Percentiles rank a stretch among this genome's conserved stretches.
Evolutionary conservation across 2,888 invertebrate species (phyloP).

Genomic region (Ferrisia virgata): DNA sequence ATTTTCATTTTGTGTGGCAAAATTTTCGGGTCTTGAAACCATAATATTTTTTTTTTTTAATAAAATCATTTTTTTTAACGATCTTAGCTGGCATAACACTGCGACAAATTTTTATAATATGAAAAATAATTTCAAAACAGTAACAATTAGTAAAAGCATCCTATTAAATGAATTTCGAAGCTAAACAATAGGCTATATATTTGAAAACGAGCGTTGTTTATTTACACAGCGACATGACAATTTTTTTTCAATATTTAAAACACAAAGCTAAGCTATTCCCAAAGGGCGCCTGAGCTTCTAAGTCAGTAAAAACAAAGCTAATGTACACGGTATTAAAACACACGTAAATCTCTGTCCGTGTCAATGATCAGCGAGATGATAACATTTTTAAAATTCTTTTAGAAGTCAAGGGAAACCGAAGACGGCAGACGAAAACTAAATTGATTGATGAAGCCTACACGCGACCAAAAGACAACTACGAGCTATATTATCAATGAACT

Average conservation of each 20-base stretch:
- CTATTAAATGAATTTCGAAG: constrained; percentile 7
- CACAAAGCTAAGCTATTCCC: not conserved
- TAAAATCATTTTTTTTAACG: not conserved
- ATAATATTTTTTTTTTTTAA: not conserved
- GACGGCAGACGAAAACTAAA: not conserved
- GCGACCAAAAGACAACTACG: not conserved
- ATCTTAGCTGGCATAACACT: constrained; percentile 21
- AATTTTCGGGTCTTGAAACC: not conserved
- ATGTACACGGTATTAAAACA: not conserved
- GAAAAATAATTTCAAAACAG: not conserved
- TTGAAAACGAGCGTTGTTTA: not conserved
- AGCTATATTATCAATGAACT: not conserved
- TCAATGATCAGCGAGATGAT: not conserved
- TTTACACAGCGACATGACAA: not conserved
- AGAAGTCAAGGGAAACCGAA: not conserved
- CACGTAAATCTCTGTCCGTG: not conserved
- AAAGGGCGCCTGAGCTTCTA: not conserved
- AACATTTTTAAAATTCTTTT: not conserved
- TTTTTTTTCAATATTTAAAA: not conserved
- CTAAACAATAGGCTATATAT: not conserved
- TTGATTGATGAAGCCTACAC: constrained; percentile 7
- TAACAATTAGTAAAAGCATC: constrained; percentile 15
- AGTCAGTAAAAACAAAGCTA: constrained; percentile 3
- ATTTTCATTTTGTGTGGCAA: not conserved
- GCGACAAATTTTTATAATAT: not conserved